phyloP scores from a whole-genome alignment of 2,113 vertebrate genomes.

The Paradoxurus hermaphroditus region DNA sequence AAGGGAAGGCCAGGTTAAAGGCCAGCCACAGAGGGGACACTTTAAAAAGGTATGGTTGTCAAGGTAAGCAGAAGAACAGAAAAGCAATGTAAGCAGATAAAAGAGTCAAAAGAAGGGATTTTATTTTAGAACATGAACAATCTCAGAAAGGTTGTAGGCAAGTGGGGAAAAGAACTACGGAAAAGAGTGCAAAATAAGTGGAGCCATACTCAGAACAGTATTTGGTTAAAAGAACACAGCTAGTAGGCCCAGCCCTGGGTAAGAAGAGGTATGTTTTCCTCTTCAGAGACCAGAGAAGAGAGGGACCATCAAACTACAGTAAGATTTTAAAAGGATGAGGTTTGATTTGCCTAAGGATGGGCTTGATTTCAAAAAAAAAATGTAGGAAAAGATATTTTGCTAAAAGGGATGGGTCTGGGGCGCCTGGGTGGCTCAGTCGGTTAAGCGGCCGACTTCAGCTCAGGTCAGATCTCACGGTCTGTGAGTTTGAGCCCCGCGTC shows the following conservation, averaged over 20 bases:
- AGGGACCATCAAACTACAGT: neutral
- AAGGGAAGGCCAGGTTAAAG: neutral
- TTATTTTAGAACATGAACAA: neutral
- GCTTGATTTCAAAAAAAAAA: neutral
- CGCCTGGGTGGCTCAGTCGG: too few relatives aligned
- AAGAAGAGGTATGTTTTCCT: neutral
- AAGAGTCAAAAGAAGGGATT: neutral
- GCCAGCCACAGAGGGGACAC: neutral
- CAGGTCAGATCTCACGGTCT: too few relatives aligned
- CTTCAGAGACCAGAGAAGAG: neutral
- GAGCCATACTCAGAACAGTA: neutral
- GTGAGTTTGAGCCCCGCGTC: too few relatives aligned
- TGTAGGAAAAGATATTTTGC: neutral
- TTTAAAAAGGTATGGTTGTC: neutral
- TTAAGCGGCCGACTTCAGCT: too few relatives aligned
- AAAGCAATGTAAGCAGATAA: neutral
- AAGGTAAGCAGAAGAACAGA: neutral
- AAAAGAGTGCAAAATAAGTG: neutral
- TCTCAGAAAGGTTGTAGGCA: neutral
- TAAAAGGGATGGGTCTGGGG: neutral
- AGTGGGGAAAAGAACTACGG: neutral
- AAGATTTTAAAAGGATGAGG: neutral
- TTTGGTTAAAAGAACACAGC: neutral
- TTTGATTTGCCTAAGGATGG: neutral
- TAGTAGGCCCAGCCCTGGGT: neutral